These are phyloP conservation scores for Tetrao urogallus DNA, from an alignment of 2,113 vertebrate genomes.

Conservation along the genomic window DNA sequence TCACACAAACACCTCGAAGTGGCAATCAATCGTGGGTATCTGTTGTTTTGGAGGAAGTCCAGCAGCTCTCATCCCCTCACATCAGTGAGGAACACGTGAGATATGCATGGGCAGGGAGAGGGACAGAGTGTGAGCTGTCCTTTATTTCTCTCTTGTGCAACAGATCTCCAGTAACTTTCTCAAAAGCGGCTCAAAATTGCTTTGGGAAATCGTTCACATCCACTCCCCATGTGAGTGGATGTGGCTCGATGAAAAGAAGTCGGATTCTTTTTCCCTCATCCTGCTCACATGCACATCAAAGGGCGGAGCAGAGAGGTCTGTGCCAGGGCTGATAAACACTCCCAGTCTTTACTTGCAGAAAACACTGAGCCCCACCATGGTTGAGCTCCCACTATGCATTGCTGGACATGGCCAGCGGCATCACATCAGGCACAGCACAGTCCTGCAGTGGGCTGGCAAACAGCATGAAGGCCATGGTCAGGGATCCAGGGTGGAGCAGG, in stretches of 20 bases:
- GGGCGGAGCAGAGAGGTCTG: background rate
- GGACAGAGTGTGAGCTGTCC: background rate
- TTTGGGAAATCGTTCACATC: background rate
- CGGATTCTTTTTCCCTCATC: background rate
- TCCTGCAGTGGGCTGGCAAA: background rate
- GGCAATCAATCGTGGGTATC: too few relatives aligned
- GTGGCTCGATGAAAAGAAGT: background rate
- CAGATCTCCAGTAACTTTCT: background rate
- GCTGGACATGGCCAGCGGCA: background rate
- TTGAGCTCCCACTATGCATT: background rate
- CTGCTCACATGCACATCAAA: background rate
- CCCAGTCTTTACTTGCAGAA: background rate
- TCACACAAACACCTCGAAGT: too few relatives aligned
- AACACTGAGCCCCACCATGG: accelerated
- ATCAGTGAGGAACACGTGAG: background rate
- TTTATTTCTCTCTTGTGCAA: background rate
- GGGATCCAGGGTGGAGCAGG: slow-evolving; percentile 34
- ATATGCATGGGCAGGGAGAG: background rate
- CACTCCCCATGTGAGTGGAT: background rate
- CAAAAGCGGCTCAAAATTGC: background rate
- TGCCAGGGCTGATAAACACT: background rate
- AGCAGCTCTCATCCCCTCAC: accelerated
- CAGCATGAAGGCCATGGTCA: background rate
- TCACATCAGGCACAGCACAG: background rate
- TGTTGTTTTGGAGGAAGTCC: background rate